Evolutionary conservation across 1,140 invertebrate species (phyloP).

Genomic region (Panagrolaimus sp.): DNA sequence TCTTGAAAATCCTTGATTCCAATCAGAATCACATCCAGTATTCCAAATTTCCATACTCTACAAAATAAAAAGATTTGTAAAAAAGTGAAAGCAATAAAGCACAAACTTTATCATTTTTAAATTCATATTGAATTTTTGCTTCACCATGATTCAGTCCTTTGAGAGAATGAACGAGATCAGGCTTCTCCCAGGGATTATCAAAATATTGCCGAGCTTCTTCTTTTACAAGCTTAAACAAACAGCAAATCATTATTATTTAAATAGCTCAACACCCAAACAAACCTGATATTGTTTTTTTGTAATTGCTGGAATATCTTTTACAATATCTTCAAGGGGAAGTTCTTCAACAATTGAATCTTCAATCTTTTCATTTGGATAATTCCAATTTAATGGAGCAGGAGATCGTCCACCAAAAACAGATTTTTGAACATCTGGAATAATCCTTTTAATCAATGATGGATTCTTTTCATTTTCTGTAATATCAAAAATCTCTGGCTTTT

Average conservation of each 20-base stretch:
- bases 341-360: slow-evolving; percentile 30
- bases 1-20: slow-evolving; percentile 46
- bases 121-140: slow-evolving; percentile 33
- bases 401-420: background rate
- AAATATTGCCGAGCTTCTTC: slow-evolving; percentile 23
- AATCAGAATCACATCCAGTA: slow-evolving; percentile 46
- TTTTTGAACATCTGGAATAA: background rate
- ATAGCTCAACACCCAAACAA: background rate
- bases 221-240: slow-evolving; percentile 13
- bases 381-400: slow-evolving; percentile 20
- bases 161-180: background rate
- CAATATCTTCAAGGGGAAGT: slow-evolving; percentile 26
- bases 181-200: background rate
- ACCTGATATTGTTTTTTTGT: slow-evolving; percentile 33
- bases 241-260: no score
- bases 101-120: slow-evolving; percentile 35
- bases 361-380: slow-evolving; percentile 22
- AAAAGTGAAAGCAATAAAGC: no score
- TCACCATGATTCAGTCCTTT: slow-evolving; percentile 23
- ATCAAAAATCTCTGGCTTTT: no score
- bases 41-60: slow-evolving; percentile 25
- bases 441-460: no score
- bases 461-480: no score
- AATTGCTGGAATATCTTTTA: slow-evolving; percentile 24
- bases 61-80: no score